Percentiles rank a stretch among this genome's conserved stretches.
Conservation (phyloP, 2,113 vertebrate genomes). For the Lophochroa leadbeateri region DNA sequence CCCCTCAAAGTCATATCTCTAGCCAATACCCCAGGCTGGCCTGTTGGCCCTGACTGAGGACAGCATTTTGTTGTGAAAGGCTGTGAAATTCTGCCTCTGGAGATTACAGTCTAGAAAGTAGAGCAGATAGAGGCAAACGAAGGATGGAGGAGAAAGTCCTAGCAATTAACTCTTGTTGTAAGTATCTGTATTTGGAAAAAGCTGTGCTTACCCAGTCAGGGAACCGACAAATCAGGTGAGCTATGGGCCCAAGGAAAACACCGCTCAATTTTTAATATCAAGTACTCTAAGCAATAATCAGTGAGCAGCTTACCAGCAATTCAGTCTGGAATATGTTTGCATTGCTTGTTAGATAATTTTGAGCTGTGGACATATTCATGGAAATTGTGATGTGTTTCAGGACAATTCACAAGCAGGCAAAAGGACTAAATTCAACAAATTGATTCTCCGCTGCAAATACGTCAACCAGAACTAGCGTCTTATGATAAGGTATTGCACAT, state of each 20-base stretch:
- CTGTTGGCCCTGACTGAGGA: neutral
- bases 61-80: neutral
- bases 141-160: neutral
- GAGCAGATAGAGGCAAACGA: neutral
- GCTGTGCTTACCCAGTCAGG: neutral
- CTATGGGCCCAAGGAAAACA: neutral
- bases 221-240: neutral
- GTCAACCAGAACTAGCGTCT: neutral
- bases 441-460: neutral
- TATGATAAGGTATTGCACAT: neutral
- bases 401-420: slow-evolving; percentile 9
- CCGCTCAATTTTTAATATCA: neutral
- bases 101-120: neutral
- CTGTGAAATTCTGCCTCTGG: neutral
- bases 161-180: neutral
- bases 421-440: slow-evolving; percentile 10
- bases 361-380: neutral
- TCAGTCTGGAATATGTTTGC: neutral
- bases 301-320: neutral
- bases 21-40: neutral
- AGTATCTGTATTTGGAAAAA: neutral
- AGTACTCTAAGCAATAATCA: neutral
- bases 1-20: neutral
- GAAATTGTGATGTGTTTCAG: slow-evolving; percentile 18
- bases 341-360: slow-evolving; percentile 14